These are phyloP conservation scores for Athene noctua DNA, from an alignment of 2,113 vertebrate genomes.

Conservation along the genomic window DNA sequence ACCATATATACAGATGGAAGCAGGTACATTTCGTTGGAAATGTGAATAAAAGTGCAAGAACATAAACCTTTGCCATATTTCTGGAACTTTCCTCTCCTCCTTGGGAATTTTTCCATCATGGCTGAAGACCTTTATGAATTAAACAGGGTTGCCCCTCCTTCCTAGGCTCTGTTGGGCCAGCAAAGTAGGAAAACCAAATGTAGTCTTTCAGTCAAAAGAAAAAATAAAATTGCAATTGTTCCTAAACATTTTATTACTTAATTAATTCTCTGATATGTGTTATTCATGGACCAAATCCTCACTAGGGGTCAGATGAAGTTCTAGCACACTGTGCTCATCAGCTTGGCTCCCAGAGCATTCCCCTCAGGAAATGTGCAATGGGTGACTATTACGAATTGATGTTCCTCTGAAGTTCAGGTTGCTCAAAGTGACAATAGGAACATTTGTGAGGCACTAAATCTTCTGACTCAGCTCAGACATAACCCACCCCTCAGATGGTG, in stretches of 20 bases:
- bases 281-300: background rate
- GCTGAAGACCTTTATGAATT: background rate
- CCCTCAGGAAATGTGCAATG: background rate
- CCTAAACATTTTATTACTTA: background rate
- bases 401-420: background rate
- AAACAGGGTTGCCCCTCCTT: background rate
- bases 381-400: background rate
- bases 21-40: constrained; percentile 1
- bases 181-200: background rate
- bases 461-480: background rate
- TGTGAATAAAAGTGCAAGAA: background rate
- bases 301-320: background rate
- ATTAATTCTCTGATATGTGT: background rate
- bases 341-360: background rate
- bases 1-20: background rate
- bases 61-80: background rate
- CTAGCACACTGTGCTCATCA: background rate
- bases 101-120: background rate
- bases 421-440: background rate
- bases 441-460: background rate
- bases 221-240: background rate
- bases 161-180: background rate
- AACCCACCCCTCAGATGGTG: background rate
- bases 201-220: background rate
- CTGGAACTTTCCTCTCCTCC: background rate